Base-by-base conservation (phyloP, 2,888 invertebrate genomes). In the Camponotus fellah region DNA sequence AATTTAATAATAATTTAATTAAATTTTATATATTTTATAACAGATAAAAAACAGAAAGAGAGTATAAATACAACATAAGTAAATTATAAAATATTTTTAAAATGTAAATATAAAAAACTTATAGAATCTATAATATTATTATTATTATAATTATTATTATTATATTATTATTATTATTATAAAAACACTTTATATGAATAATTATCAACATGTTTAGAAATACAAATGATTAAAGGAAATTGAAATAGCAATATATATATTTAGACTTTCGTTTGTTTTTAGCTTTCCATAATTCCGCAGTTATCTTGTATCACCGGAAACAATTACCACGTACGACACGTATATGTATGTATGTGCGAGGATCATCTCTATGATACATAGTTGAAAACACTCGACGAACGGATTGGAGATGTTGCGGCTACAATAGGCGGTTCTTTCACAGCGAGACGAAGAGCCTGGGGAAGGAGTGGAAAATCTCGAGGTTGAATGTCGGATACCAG, bases 401-500 rank as follows among this genome's bases (percentile, higher is more conserved):
- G 58, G 17, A 71, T 79, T 58, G 58, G 46, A 60, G 60, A 60
- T 60, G 60, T 79, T 79, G 79, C 72, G 72, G 71, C 58, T 71
- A 79, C 71, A 79, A 65, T 81, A 49, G 76, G n/a, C 53, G 53
- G 74, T 79, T 68, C 80, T 68, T 68, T 80, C 68, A 58, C 49
- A 12, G 26, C 17, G 77, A 40, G 14, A 26, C 49, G 64, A 40
- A 21, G 21, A n/a, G 17, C 5, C 10, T 26, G 62, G 62, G 65
- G 43, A 81, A 83, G 79, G 65, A 53, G 32, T 75, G 81, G 82
- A 84, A 88, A 83, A 88, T 88, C 85, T 77, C 86, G 83, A 87
- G 77, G 82, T 90, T 84, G 84, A 90, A 88, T 83, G 82, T 87
- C 65, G 87, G 82, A 83, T 84, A 88, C 83, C 88, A 83, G 82